These are phyloP conservation scores for Fragum whitleyi DNA, from an alignment of 2,888 invertebrate species.

Conservation along the genomic window DNA sequence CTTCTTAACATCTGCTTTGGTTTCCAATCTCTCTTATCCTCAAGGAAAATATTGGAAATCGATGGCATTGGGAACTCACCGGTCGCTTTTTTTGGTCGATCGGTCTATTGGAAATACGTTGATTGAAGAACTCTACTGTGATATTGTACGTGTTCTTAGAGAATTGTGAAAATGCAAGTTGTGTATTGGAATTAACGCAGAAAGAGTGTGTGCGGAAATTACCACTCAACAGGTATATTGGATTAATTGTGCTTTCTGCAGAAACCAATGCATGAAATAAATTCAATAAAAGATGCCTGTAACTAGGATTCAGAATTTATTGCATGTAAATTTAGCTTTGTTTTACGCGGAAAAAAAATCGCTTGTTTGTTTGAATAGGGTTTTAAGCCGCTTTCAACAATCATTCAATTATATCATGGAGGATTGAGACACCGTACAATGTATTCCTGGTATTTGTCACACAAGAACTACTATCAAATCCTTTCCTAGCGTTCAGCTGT, in stretches of 20 bases:
- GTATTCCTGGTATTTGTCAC: too few species aligned
- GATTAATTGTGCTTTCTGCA: not conserved
- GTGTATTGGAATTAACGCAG: constrained; percentile 12
- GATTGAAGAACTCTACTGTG: not conserved
- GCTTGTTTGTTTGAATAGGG: too few species aligned
- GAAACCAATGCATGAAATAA: too few species aligned
- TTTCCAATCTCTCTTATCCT: constrained; percentile 3
- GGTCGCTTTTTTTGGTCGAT: not conserved
- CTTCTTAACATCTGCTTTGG: not conserved
- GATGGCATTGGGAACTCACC: not conserved
- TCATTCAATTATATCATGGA: too few species aligned
- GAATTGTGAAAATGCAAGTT: not conserved
- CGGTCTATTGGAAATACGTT: constrained; percentile 9
- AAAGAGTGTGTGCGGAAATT: not conserved
- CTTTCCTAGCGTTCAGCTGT: too few species aligned
- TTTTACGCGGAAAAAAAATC: too few species aligned
- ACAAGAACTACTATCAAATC: too few species aligned
- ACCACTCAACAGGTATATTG: not conserved
- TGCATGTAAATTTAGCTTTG: too few species aligned
- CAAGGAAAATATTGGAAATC: not conserved
- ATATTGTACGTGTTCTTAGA: not conserved
- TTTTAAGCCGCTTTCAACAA: too few species aligned
- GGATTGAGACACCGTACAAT: too few species aligned
- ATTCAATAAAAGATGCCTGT: too few species aligned
- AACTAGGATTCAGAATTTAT: too few species aligned